Percentiles rank a stretch among this genome's conserved stretches.
These are phyloP conservation scores for Rhogogaster chlorosoma DNA, from an alignment of 2,888 invertebrate species.

Conservation along the genomic window DNA sequence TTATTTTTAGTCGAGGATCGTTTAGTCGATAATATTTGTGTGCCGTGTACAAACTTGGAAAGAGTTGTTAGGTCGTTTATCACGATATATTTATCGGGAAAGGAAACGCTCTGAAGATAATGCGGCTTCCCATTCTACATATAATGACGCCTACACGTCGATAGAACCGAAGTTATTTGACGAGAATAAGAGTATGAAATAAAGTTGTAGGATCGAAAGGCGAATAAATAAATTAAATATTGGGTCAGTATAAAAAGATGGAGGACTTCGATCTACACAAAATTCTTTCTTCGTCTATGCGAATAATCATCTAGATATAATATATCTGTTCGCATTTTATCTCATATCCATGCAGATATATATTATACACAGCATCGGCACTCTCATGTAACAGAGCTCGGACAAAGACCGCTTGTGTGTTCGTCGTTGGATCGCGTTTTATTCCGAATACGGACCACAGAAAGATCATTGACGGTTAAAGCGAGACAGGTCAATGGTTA, in stretches of 20 bases:
- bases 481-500: conserved; percentile 43
- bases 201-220: neutral
- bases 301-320: neutral
- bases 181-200: neutral
- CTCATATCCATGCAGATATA: neutral
- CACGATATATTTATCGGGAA: conserved; percentile 22
- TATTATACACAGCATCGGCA: conserved; percentile 1
- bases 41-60: neutral
- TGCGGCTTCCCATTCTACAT: conserved; percentile 14
- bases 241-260: neutral
- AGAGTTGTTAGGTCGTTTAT: neutral
- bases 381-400: no score
- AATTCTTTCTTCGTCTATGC: neutral
- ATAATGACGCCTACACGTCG: conserved; percentile 44
- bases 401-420: conserved; percentile 31
- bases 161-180: conserved; percentile 25
- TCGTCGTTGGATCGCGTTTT: neutral
- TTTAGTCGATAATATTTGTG: neutral
- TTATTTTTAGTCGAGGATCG: neutral
- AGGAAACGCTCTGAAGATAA: conserved; percentile 40
- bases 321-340: neutral
- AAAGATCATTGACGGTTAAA: neutral
- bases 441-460: neutral
- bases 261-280: neutral
- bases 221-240: neutral